Conservation (phyloP, 2,888 invertebrate species). For the Nemapogon koenigi region DNA sequence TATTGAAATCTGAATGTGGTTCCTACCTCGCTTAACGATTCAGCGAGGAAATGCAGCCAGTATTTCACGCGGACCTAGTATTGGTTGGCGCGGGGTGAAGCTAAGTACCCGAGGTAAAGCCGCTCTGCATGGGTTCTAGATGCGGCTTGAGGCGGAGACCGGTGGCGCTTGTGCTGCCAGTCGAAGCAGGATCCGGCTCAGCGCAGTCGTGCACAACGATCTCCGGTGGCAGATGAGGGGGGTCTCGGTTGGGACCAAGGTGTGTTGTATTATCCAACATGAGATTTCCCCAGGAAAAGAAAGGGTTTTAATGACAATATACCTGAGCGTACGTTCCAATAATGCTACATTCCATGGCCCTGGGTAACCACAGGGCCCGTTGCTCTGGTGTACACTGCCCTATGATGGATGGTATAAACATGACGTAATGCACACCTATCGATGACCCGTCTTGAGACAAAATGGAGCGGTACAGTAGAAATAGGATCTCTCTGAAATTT, state of each 20-base stretch:
- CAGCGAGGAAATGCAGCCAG: no score
- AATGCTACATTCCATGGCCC: constrained; percentile 81
- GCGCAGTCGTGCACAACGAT: no score
- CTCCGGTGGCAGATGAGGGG: no score
- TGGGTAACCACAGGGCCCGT: constrained; percentile 82
- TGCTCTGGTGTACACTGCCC: constrained; percentile 88
- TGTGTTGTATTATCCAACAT: no score
- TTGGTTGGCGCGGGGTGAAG: not conserved
- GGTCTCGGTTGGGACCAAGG: no score
- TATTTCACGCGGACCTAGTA: not conserved
- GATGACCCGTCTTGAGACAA: constrained; percentile 68
- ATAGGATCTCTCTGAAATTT: constrained; percentile 11
- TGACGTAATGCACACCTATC: constrained; percentile 79
- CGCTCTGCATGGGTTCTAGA: not conserved
- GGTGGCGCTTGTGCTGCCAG: no score
- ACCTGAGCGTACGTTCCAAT: constrained; percentile 94
- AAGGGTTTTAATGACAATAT: constrained; percentile 5
- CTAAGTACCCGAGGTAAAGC: not conserved
- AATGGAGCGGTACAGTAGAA: constrained; percentile 4
- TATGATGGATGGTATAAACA: constrained; percentile 91
- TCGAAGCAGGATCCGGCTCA: no score
- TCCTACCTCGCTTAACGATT: not conserved
- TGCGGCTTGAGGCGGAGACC: no score
- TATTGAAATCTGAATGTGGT: no score
- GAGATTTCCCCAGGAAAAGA: no score